Conservation (phyloP, 1,140 invertebrate genomes). For the Magallana ariakensis region DNA sequence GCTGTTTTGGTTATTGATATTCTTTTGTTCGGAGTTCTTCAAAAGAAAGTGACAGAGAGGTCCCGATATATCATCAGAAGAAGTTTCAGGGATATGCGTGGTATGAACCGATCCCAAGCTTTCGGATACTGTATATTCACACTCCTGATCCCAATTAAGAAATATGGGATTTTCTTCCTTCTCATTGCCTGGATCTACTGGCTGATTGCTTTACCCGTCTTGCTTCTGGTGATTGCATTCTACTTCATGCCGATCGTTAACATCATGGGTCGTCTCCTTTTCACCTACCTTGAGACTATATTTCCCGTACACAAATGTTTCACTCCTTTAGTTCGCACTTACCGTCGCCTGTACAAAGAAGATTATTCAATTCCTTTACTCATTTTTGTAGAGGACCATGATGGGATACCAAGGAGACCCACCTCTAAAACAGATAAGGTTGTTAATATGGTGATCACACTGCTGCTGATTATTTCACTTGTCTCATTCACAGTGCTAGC, state of each 20-base stretch:
- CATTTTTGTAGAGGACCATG: constrained; percentile 30
- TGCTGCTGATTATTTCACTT: neutral
- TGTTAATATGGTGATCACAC: neutral
- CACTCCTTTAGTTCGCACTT: neutral
- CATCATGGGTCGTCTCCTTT: constrained; percentile 36
- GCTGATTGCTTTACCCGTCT: constrained; percentile 52
- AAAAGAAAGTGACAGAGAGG: constrained; percentile 57
- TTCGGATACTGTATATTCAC: constrained; percentile 39
- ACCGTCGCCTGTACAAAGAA: neutral
- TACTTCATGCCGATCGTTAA: constrained; percentile 49
- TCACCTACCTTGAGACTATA: constrained; percentile 41
- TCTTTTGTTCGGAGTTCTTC: constrained; percentile 50
- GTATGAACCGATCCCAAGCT: constrained; percentile 49
- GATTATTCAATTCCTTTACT: neutral
- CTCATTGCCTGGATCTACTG: constrained; percentile 59
- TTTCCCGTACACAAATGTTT: constrained; percentile 12
- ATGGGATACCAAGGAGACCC: neutral
- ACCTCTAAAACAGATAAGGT: neutral
- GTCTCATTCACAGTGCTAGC: constrained; percentile 12
- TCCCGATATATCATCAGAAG: constrained; percentile 61
- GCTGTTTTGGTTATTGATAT: constrained; percentile 58
- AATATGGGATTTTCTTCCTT: constrained; percentile 62
- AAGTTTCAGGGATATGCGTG: constrained; percentile 67
- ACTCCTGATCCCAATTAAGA: constrained; percentile 52
- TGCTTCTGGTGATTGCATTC: constrained; percentile 5